Base-by-base conservation (phyloP, 2,113 vertebrate species). In the Coreoperca whiteheadi region DNA sequence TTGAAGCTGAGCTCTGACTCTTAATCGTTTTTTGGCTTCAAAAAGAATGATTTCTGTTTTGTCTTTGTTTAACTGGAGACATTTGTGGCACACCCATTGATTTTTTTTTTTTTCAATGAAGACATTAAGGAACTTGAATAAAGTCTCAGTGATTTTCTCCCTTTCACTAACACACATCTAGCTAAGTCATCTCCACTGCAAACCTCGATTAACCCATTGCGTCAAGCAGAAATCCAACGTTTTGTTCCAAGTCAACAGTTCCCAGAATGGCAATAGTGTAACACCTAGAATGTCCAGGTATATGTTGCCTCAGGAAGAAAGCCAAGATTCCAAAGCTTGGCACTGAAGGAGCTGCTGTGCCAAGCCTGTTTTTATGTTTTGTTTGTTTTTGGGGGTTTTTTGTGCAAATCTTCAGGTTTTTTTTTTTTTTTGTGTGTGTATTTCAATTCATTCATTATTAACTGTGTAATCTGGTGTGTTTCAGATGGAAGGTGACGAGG, bases 401-500 rank as follows among this genome's bases (percentile, higher is more conserved):
- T 57, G 25, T n/a, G 6, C 54, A 57, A n/a, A 10, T 43, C 41
- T 0, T 43, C 41, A 6, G 4, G 18, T 59, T 60, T 32, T 60
- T 50, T 59, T 60, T 32, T 60, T 61, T 2, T 74, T 59, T 14
- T 59, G 3, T 70, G 20, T 53, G 6, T 23, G 10, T 23, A 20
- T 41, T 56, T 21, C 8, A 41, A 8, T 59, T 39, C 1, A 20
- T 12, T 50, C 2, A 59, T 54, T 39, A 1, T 20, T 30, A 14
- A 12, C 2, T 56, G 21, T 60, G 30, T 63, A 0, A 56, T 39
- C 9, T 43, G 14, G 6, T 28, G 1, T 78, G 23, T 88, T 82
- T 51, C 88, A 95, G 95, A 85, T 90, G 72, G 91, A 92, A 15
- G 84, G 43, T 34, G 92, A 92, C 34, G 93, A 92, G 15, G 91